These are phyloP conservation scores for Neoseiulus cucumeris DNA, from an alignment of 1,140 invertebrate species.

Conservation along the genomic window DNA sequence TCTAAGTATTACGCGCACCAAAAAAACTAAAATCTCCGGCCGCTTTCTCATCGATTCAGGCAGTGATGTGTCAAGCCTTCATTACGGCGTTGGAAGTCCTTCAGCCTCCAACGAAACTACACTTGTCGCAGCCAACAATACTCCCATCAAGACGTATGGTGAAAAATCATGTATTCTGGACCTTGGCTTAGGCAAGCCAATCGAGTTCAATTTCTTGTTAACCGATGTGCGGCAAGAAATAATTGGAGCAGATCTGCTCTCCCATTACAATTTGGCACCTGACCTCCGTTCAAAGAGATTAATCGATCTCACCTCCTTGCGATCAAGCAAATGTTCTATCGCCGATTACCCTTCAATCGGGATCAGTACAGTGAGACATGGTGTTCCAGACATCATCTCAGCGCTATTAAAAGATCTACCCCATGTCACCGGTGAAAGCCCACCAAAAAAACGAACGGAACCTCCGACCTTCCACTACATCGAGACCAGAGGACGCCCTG, in stretches of 20 bases:
- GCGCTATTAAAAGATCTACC: constrained; percentile 9
- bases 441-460: neutral
- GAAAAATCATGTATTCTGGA: neutral
- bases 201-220: constrained; percentile 9
- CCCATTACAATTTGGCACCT: neutral
- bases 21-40: too few species aligned
- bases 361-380: too few species aligned
- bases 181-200: neutral
- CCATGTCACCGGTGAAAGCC: neutral
- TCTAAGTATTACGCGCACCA: too few species aligned
- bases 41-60: too few species aligned
- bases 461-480: constrained; percentile 1
- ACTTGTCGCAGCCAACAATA: constrained; percentile 12
- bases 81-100: too few species aligned
- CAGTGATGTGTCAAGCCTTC: too few species aligned
- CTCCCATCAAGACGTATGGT: constrained; percentile 10
- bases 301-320: neutral
- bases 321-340: too few species aligned
- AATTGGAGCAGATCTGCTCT: constrained; percentile 15
- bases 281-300: constrained; percentile 7
- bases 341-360: too few species aligned
- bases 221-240: neutral
- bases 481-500: constrained; percentile 25
- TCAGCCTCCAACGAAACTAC: neutral
- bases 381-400: too few species aligned